Percentiles rank a stretch among this genome's conserved stretches.
Evolutionary conservation across 2,797 vertebrate genomes (phyloP).

Genomic region (Phoeniculus purpureus): DNA sequence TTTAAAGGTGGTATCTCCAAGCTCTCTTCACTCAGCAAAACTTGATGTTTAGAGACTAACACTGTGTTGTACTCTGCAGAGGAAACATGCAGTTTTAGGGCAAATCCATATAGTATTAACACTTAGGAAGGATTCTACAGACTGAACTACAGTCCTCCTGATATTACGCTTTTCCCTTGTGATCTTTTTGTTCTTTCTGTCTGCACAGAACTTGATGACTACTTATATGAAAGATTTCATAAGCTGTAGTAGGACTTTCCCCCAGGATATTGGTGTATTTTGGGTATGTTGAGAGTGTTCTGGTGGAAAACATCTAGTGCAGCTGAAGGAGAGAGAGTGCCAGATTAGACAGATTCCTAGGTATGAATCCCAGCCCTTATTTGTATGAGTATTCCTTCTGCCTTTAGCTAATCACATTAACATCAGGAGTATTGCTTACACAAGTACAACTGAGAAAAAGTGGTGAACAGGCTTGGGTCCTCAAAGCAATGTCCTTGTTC

Average conservation of each 20-base stretch:
- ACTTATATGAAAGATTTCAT: not conserved
- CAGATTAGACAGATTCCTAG: conserved; percentile 49
- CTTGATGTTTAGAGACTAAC: not conserved
- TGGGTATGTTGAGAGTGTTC: conserved; percentile 1
- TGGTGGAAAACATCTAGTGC: conserved; percentile 15
- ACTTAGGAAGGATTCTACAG: not conserved
- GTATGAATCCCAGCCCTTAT: conserved; percentile 32
- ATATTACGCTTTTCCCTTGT: not conserved
- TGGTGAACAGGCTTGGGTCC: not conserved
- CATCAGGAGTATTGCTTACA: conserved; percentile 36
- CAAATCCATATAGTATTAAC: not conserved
- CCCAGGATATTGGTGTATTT: not conserved
- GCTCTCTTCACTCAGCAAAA: not conserved
- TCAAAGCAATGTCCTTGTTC: not conserved
- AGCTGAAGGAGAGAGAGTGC: conserved; percentile 31
- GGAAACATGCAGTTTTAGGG: not conserved
- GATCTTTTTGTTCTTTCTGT: not conserved
- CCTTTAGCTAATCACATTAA: conserved; percentile 41
- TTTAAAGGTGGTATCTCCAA: not conserved
- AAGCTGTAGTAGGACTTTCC: not conserved
- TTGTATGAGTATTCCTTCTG: conserved; percentile 34
- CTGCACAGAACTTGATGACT: not conserved
- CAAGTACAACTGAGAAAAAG: conserved; percentile 37
- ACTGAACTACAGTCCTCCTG: not conserved
- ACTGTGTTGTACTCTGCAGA: not conserved